Conservation (phyloP, 2,113 vertebrate species). For the Anseranas semipalmata region DNA sequence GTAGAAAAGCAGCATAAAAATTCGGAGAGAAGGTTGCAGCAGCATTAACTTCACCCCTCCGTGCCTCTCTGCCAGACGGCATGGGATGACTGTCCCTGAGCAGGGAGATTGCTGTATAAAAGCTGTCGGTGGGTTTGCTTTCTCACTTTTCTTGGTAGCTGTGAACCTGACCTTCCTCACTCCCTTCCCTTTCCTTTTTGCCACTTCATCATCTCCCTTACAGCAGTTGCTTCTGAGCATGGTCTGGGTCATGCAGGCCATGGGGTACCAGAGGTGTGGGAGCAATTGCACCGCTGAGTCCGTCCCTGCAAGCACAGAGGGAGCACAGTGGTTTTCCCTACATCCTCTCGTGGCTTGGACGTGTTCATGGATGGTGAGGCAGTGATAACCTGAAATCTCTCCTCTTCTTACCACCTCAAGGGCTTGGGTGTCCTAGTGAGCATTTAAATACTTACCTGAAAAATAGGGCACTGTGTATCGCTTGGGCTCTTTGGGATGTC, state of each 20-base stretch:
- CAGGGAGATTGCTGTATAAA: not conserved
- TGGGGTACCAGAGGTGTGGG: accelerated
- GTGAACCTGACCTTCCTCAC: not conserved
- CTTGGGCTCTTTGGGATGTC: accelerated
- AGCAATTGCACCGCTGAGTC: not conserved
- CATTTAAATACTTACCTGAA: not conserved
- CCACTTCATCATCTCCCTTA: not conserved
- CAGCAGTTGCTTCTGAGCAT: not conserved
- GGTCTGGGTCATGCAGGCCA: accelerated
- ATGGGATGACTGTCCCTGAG: not conserved
- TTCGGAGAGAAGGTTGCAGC: not conserved
- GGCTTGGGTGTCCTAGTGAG: not conserved
- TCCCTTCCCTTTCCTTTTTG: not conserved
- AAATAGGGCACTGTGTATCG: not conserved
- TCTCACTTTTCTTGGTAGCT: not conserved
- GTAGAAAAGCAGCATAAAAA: not conserved
- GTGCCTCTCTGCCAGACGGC: not conserved
- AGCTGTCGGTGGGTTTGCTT: not conserved
- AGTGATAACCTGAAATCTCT: not conserved
- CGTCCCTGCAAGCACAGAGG: not conserved
- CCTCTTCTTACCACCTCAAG: not conserved
- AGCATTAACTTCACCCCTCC: not conserved
- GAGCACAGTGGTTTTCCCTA: not conserved
- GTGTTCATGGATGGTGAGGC: not conserved
- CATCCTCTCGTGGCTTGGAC: not conserved